These are phyloP conservation scores for Aplysina aerophoba DNA, from an alignment of 37 sponge, comb jelly and placozoan species.

Conservation along the genomic window DNA sequence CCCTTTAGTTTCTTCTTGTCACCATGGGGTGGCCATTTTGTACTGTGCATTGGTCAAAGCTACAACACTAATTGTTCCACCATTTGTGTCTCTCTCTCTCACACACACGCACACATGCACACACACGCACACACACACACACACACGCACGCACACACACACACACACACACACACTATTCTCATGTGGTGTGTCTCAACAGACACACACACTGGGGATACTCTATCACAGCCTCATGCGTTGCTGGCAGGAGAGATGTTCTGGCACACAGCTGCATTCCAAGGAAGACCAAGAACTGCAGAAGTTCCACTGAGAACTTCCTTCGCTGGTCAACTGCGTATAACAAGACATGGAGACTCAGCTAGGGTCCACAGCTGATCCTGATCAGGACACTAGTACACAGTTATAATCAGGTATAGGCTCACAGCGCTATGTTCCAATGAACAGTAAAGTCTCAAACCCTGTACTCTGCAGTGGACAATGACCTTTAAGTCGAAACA, in stretches of 20 bases:
- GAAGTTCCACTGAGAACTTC: background rate
- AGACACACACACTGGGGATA: conserved; percentile 38
- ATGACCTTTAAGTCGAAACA: too few relatives aligned
- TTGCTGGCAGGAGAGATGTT: background rate
- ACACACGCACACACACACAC: background rate
- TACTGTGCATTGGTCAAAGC: background rate
- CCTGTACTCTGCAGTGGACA: background rate
- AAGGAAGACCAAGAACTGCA: conserved; percentile 25
- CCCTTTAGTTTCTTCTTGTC: background rate
- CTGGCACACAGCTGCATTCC: conserved; percentile 10
- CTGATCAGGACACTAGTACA: too few relatives aligned
- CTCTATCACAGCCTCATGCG: background rate
- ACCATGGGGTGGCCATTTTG: conserved; percentile 6
- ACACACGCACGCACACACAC: conserved; percentile 19
- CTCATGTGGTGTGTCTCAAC: conserved; percentile 10
- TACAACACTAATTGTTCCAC: background rate
- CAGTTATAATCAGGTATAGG: too few relatives aligned
- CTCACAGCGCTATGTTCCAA: too few relatives aligned
- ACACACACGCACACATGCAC: background rate
- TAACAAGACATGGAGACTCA: too few relatives aligned
- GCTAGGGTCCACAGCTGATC: too few relatives aligned
- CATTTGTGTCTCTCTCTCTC: too few relatives aligned
- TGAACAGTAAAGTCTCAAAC: background rate
- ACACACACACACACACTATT: background rate
- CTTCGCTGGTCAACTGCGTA: background rate